These are phyloP conservation scores for Oryzaephilus surinamensis DNA, from an alignment of 1,140 invertebrate species.

Conservation along the genomic window DNA sequence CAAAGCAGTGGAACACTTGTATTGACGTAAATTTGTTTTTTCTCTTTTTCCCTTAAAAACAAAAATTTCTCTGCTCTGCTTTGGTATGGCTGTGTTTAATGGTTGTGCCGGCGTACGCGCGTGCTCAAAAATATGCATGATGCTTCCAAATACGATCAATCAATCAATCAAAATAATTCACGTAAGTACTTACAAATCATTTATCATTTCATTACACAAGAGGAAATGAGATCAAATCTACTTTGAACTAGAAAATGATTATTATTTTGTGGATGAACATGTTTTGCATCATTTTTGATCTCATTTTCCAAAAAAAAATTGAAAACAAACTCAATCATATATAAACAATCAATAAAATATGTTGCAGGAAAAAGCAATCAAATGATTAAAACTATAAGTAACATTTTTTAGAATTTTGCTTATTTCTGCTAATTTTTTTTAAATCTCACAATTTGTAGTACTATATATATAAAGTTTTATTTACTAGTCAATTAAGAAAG, in stretches of 20 bases:
- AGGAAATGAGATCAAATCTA: conserved; percentile 3
- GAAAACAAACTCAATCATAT: too few relatives aligned
- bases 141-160: conserved; percentile 62
- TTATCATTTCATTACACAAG: conserved; percentile 14
- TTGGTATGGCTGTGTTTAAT: conserved; percentile 55
- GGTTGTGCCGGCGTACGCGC: conserved; percentile 60
- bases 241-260: too few relatives aligned
- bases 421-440: conserved; percentile 14
- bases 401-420: conserved; percentile 11
- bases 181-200: conserved; percentile 64
- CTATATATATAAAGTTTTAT: conserved; percentile 9
- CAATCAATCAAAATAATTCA: conserved; percentile 43
- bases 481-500: too few relatives aligned
- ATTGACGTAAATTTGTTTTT: conserved; percentile 46
- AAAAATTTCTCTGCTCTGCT: conserved; percentile 65
- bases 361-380: conserved; percentile 17
- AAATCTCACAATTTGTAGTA: conserved; percentile 10
- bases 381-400: conserved; percentile 7
- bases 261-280: too few relatives aligned
- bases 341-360: too few relatives aligned
- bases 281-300: too few relatives aligned
- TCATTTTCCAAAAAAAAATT: too few relatives aligned
- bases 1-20: conserved; percentile 31
- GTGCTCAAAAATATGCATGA: conserved; percentile 50
- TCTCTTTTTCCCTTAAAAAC: conserved; percentile 48